phyloP scores from a whole-genome alignment of 1,140 invertebrate species.

The Chelonus insularis region DNA sequence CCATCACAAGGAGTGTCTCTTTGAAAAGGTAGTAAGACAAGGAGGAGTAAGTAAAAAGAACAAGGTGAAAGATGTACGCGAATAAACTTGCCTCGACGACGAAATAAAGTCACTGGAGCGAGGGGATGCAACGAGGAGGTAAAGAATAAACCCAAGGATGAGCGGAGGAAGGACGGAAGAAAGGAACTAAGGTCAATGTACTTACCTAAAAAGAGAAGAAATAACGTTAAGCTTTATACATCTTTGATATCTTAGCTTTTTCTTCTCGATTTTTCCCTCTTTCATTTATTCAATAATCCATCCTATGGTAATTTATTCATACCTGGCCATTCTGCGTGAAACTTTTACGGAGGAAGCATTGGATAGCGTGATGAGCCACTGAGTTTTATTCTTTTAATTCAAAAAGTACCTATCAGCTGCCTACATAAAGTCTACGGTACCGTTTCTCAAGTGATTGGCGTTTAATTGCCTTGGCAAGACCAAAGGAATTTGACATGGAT shows the following conservation, averaged over 20 bases:
- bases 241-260: not conserved
- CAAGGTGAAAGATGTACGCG: not conserved
- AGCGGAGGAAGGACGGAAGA: not conserved
- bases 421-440: no score
- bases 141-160: not conserved
- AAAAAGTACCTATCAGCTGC: not conserved
- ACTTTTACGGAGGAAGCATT: not conserved
- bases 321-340: constrained; percentile 2
- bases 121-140: not conserved
- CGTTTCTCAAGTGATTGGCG: constrained; percentile 1
- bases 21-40: not conserved
- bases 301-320: constrained; percentile 3
- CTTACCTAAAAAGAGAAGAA: not conserved
- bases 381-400: not conserved
- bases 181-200: not conserved
- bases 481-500: not conserved
- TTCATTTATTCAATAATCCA: not conserved
- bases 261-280: not conserved
- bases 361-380: constrained; percentile 1
- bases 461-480: not conserved
- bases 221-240: not conserved
- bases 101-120: no score
- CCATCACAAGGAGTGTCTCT: not conserved
- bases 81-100: not conserved
- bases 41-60: not conserved